Percentiles rank a stretch among this genome's conserved stretches.
phyloP scores from a whole-genome alignment of 2,113 vertebrate species.

The Odobenus rosmarus region DNA sequence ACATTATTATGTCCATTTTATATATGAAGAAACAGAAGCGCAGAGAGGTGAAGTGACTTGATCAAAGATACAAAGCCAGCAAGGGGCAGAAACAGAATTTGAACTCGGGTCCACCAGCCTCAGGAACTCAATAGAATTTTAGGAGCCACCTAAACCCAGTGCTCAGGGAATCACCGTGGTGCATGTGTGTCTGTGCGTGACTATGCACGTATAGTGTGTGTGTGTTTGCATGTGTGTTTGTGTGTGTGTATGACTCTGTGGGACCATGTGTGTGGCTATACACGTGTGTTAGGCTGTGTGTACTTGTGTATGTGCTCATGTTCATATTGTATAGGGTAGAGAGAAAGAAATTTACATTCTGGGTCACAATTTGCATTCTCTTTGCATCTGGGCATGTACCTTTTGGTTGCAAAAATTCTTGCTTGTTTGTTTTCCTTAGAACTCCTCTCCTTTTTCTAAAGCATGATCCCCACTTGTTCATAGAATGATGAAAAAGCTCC shows the following conservation, averaged over 20 bases:
- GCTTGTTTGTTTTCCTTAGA: slow-evolving; percentile 47
- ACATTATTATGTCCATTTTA: neutral
- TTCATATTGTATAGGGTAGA: neutral
- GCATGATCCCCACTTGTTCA: neutral
- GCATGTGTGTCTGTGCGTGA: neutral
- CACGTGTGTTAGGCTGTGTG: neutral
- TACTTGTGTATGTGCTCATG: neutral
- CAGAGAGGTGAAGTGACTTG: neutral
- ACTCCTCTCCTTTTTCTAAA: neutral
- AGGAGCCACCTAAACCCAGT: neutral
- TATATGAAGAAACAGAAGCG: neutral
- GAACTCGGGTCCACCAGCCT: neutral
- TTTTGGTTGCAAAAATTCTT: slow-evolving; percentile 13
- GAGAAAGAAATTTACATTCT: neutral
- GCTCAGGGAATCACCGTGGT: neutral
- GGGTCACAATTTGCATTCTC: neutral
- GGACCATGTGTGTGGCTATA: neutral
- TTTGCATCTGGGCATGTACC: neutral
- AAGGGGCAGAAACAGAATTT: slow-evolving; percentile 18
- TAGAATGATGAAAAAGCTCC: slow-evolving; percentile 42
- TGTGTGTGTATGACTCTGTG: neutral
- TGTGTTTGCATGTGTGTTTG: neutral
- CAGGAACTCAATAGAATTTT: neutral
- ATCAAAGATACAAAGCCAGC: neutral
- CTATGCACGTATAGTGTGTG: too few species aligned